These are phyloP conservation scores for Tonatia bakeri DNA, from an alignment of 2,113 vertebrate species.

Conservation along the genomic window DNA sequence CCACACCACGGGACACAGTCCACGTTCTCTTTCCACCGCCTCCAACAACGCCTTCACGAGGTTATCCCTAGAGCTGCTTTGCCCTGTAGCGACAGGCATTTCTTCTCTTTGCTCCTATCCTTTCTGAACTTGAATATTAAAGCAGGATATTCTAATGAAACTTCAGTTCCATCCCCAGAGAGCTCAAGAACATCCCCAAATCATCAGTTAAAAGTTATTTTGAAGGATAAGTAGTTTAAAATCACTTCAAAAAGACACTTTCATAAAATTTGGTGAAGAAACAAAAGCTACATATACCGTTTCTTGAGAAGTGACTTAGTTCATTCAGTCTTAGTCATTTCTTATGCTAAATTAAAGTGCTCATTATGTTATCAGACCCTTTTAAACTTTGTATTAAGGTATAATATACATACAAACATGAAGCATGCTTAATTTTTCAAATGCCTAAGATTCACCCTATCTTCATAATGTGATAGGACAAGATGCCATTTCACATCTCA, in stretches of 20 bases:
- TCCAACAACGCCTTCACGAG: neutral
- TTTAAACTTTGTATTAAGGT: slow-evolving; percentile 1
- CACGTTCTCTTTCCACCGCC: neutral
- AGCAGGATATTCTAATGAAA: slow-evolving; percentile 1
- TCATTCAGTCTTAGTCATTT: neutral
- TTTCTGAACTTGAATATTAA: neutral
- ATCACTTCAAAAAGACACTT: neutral
- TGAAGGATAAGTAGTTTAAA: slow-evolving; percentile 10
- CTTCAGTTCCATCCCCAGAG: neutral
- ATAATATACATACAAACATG: neutral
- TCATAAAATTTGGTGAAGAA: neutral
- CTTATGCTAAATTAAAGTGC: neutral
- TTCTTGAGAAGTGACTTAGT: slow-evolving; percentile 33
- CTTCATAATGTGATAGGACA: neutral
- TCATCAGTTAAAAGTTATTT: neutral
- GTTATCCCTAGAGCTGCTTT: neutral
- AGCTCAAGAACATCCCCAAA: neutral
- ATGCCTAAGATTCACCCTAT: neutral
- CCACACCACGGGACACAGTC: neutral
- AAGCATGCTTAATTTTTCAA: neutral
- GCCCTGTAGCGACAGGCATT: neutral
- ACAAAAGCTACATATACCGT: neutral
- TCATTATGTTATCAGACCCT: neutral
- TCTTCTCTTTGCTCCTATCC: neutral
- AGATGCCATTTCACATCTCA: slow-evolving; percentile 21